Percentiles rank a stretch among this genome's conserved stretches.
Conservation (phyloP, 1,140 invertebrate genomes). For the Frieseomelitta varia region DNA sequence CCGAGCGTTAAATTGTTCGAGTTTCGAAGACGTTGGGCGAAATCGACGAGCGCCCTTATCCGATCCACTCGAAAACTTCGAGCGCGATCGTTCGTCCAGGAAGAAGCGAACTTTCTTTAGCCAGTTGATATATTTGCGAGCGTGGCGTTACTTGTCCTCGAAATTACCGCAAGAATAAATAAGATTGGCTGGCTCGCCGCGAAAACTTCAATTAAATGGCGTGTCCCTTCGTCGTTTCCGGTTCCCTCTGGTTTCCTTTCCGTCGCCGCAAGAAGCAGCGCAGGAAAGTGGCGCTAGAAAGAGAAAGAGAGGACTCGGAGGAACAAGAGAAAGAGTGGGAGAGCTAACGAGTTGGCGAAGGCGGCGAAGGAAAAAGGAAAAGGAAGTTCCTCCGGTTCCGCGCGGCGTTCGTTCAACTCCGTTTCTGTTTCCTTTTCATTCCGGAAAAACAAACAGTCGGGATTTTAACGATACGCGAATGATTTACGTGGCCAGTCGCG, state of each 20-base stretch:
- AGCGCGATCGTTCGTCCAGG: background rate
- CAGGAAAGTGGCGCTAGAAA: background rate
- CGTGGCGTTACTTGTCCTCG: slow-evolving; percentile 63
- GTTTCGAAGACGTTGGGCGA: too few relatives aligned
- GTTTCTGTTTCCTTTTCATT: slow-evolving; percentile 56
- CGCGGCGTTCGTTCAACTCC: slow-evolving; percentile 38
- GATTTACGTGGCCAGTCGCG: slow-evolving; percentile 31
- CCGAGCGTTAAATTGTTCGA: slow-evolving; percentile 18
- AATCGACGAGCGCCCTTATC: slow-evolving; percentile 36
- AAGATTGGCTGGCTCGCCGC: slow-evolving; percentile 26
- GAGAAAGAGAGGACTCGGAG: too few relatives aligned
- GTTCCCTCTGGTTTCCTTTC: slow-evolving; percentile 20
- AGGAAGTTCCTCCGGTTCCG: slow-evolving; percentile 40
- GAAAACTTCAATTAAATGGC: slow-evolving; percentile 67
- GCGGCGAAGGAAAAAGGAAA: slow-evolving; percentile 46
- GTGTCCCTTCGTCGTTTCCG: slow-evolving; percentile 13
- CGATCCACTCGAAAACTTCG: slow-evolving; percentile 1
- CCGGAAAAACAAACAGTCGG: slow-evolving; percentile 47
- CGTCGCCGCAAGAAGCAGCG: background rate
- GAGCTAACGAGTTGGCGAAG: slow-evolving; percentile 50
- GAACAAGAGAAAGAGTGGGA: background rate
- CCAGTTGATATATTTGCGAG: slow-evolving; percentile 64
- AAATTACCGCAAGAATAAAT: slow-evolving; percentile 69
- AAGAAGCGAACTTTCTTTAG: slow-evolving; percentile 41
- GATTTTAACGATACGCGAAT: slow-evolving; percentile 40